Evolutionary conservation across 2,797 vertebrate genomes (phyloP).

Genomic region (Mallotus villosus): DNA sequence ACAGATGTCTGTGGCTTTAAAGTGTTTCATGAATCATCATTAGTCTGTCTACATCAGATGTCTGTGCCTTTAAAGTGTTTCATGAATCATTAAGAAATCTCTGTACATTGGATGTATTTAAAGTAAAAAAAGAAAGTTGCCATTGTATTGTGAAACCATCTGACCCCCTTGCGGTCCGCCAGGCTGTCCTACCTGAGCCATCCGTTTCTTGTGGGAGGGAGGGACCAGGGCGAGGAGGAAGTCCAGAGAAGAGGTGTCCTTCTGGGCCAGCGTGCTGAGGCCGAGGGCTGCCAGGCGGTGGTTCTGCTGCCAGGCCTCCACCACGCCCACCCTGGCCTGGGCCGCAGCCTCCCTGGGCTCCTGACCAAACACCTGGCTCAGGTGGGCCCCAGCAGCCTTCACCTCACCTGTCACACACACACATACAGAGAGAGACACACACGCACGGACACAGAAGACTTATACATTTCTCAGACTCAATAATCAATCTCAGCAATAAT

Average conservation of each 20-base stretch:
- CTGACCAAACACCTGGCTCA: constrained; percentile 77
- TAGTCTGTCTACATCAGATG: not conserved
- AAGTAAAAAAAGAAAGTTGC: not conserved
- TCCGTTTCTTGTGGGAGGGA: constrained; percentile 66
- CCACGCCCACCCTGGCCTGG: constrained; percentile 80
- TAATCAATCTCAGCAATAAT: not conserved
- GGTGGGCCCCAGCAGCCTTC: constrained; percentile 75
- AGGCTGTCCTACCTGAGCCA: constrained; percentile 77
- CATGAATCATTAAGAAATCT: no score
- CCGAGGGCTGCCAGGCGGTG: constrained; percentile 65
- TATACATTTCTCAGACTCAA: not conserved
- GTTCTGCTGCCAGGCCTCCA: constrained; percentile 79
- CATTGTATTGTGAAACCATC: not conserved
- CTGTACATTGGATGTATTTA: not conserved
- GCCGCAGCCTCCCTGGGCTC: constrained; percentile 71
- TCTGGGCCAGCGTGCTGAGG: constrained; percentile 79
- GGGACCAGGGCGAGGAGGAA: constrained; percentile 82
- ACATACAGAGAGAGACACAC: constrained; percentile 25
- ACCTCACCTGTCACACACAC: constrained; percentile 69
- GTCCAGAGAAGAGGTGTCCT: constrained; percentile 68
- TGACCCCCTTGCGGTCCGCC: not conserved
- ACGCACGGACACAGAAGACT: not conserved
- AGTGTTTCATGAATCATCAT: no score
- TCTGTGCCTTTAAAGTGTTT: not conserved
- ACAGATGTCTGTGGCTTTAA: not conserved